Conservation (phyloP, 2,113 vertebrate species). For the Rhagologus leucostigma region DNA sequence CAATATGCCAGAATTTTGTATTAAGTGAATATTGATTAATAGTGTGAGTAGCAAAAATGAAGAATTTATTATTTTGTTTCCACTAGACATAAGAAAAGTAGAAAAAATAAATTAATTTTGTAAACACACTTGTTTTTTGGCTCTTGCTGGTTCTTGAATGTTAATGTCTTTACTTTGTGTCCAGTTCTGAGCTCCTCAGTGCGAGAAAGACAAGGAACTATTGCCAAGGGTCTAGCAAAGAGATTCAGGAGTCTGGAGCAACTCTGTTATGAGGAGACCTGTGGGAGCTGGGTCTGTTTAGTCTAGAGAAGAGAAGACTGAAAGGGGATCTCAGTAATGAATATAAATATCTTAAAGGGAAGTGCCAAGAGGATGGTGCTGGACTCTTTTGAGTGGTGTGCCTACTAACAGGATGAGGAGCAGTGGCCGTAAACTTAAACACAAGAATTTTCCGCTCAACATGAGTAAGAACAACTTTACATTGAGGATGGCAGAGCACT, state of each 20-base stretch:
- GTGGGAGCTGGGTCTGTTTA: not conserved
- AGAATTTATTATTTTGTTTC: not conserved
- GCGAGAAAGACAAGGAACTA: not conserved
- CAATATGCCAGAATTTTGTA: not conserved
- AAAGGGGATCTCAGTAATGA: no score
- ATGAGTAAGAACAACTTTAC: not conserved
- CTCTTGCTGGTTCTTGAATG: not conserved
- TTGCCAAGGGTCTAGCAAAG: not conserved
- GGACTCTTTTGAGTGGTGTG: not conserved
- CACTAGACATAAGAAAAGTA: not conserved
- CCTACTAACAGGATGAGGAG: fast-evolving
- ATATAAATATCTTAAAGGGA: not conserved
- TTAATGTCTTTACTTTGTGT: not conserved
- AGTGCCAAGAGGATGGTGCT: not conserved
- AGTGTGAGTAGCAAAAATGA: not conserved
- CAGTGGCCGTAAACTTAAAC: fast-evolving
- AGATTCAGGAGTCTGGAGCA: not conserved
- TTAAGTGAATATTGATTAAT: not conserved
- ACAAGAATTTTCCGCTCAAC: not conserved
- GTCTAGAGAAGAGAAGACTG: not conserved
- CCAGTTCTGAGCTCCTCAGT: not conserved
- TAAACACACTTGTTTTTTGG: not conserved
- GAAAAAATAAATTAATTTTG: not conserved
- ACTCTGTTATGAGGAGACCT: not conserved
- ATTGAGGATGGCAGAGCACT: not conserved